phyloP scores from a whole-genome alignment of 2,113 vertebrate species.

The Pteropus alecto region DNA sequence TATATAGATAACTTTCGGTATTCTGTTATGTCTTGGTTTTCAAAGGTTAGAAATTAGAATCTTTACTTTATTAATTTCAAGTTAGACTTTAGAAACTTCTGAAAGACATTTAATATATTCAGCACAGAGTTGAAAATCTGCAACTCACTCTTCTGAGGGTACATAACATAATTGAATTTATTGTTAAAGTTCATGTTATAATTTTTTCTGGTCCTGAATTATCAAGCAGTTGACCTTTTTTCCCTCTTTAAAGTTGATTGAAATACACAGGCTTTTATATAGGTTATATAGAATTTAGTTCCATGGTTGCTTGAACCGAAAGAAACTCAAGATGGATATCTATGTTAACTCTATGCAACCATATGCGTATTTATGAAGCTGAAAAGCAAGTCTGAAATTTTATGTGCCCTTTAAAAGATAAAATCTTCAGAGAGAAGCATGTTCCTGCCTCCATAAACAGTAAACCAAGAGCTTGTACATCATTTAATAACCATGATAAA shows the following conservation, averaged over 20 bases:
- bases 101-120: not conserved
- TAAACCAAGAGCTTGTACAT: not conserved
- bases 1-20: not conserved
- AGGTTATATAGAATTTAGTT: slow-evolving; percentile 57
- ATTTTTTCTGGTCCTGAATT: slow-evolving; percentile 43
- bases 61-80: too few relatives aligned
- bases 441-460: slow-evolving; percentile 32
- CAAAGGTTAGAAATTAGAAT: not conserved
- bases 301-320: slow-evolving; percentile 7
- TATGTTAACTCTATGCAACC: slow-evolving; percentile 18
- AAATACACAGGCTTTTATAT: slow-evolving; percentile 32
- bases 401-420: slow-evolving; percentile 52
- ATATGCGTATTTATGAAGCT: slow-evolving; percentile 61
- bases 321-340: slow-evolving; percentile 44
- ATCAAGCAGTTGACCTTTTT: slow-evolving; percentile 25
- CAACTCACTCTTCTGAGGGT: not conserved
- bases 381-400: slow-evolving; percentile 59
- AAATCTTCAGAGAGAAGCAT: slow-evolving; percentile 33
- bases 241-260: slow-evolving; percentile 59
- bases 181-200: slow-evolving; percentile 21
- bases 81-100: slow-evolving; percentile 20
- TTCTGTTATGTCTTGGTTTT: not conserved
- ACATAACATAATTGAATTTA: not conserved
- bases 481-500: slow-evolving; percentile 50
- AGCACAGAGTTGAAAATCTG: not conserved